A percentile compares a stretch with the other conserved stretches of the same genome.
Conservation (phyloP, 2,888 invertebrate genomes). For the Tuberolachnus salignus region DNA sequence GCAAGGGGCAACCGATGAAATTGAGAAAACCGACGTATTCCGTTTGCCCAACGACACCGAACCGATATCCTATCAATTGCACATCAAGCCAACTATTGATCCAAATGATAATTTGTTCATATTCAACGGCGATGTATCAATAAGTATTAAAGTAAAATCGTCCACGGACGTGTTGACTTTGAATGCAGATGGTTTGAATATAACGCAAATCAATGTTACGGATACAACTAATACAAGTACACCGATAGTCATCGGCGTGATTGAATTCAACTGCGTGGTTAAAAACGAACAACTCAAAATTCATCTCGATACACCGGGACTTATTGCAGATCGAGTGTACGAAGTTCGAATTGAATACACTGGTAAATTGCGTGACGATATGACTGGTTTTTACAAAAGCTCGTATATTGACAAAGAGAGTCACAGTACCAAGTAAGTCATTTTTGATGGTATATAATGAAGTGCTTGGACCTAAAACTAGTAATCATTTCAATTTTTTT, state of each 20-base stretch:
- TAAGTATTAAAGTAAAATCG: constrained; percentile 5
- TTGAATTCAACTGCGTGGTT: accelerated
- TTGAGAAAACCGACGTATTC: constrained; percentile 25
- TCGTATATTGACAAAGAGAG: constrained; percentile 39
- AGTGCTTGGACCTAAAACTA: no score
- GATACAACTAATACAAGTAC: neutral
- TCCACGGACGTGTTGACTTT: constrained; percentile 27
- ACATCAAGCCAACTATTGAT: neutral
- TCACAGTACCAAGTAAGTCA: constrained; percentile 26
- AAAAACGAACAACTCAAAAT: constrained; percentile 42
- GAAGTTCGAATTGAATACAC: constrained; percentile 47
- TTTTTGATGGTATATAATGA: no score
- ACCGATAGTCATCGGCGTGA: neutral
- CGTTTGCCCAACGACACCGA: constrained; percentile 32
- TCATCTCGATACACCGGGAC: neutral
- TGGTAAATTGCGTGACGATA: constrained; percentile 51
- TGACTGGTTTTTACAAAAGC: constrained; percentile 58
- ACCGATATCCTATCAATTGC: constrained; percentile 20
- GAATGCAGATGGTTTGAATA: neutral
- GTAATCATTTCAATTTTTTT: no score
- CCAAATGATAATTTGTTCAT: neutral
- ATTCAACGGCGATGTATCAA: neutral
- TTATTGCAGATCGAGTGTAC: constrained; percentile 36
- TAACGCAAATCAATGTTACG: neutral
- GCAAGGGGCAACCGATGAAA: neutral